Evolutionary conservation across 2,888 invertebrate genomes (phyloP).

Genomic region (Ypsolopha sequella): DNA sequence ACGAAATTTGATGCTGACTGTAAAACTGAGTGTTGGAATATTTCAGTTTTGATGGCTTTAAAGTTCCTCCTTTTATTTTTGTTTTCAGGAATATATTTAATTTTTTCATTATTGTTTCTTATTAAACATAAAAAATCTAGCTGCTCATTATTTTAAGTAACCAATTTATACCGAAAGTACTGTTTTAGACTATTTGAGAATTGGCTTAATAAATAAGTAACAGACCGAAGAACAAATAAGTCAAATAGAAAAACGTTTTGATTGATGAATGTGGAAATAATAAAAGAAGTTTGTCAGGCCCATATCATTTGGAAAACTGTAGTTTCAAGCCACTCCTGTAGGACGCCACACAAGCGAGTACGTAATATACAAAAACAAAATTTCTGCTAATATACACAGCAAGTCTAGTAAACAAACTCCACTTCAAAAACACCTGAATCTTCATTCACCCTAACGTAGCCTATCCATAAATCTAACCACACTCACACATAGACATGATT

Average conservation of each 20-base stretch:
- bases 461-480: conserved; percentile 29
- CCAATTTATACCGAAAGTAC: too few relatives aligned
- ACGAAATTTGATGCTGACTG: neutral
- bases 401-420: neutral
- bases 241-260: neutral
- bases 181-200: too few relatives aligned
- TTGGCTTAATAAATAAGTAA: too few relatives aligned
- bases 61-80: too few relatives aligned
- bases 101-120: too few relatives aligned
- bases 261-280: neutral
- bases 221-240: too few relatives aligned
- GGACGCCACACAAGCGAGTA: neutral
- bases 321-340: neutral
- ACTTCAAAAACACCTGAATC: too few relatives aligned
- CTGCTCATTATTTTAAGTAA: too few relatives aligned
- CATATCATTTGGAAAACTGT: too few relatives aligned
- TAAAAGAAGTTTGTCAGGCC: neutral
- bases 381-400: neutral
- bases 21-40: neutral
- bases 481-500: conserved; percentile 37
- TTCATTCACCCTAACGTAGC: neutral
- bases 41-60: too few relatives aligned
- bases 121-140: too few relatives aligned
- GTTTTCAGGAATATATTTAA: too few relatives aligned
- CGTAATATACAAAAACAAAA: neutral